Percentiles rank a stretch among this genome's conserved stretches.
phyloP scores from a whole-genome alignment of 2,888 invertebrate species.

The Nipponacmea schrenckii region DNA sequence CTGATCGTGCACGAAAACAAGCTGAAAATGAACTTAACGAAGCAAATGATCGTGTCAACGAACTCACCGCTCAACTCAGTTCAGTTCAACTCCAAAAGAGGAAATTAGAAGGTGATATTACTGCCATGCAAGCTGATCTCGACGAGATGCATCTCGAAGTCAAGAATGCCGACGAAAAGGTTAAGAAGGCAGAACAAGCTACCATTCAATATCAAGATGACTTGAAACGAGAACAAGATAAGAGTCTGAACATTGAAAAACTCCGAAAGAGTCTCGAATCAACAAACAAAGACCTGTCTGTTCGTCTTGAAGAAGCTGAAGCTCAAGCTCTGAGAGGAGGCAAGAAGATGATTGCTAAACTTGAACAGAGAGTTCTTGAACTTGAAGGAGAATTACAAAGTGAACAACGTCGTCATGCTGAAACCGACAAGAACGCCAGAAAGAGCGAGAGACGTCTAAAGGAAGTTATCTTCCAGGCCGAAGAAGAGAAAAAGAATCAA shows the following conservation, averaged over 20 bases:
- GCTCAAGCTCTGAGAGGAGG: constrained; percentile 66
- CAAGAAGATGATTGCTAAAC: neutral
- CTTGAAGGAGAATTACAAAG: constrained; percentile 85
- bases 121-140: constrained; percentile 95
- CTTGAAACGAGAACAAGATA: constrained; percentile 95
- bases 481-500: constrained; percentile 99
- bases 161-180: constrained; percentile 92
- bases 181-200: constrained; percentile 71
- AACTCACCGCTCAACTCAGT: constrained; percentile 90
- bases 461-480: constrained; percentile 80
- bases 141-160: constrained; percentile 98
- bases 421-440: constrained; percentile 96
- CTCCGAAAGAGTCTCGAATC: constrained; percentile 95
- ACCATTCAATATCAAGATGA: constrained; percentile 97
- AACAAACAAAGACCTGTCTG: constrained; percentile 93
- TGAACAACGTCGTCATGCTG: constrained; percentile 97
- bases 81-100: constrained; percentile 96
- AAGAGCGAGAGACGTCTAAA: constrained; percentile 94
- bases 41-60: constrained; percentile 70
- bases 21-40: neutral
- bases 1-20: neutral
- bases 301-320: constrained; percentile 94
- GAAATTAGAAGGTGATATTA: constrained; percentile 93
- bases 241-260: constrained; percentile 90
- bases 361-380: constrained; percentile 40